Evolutionary conservation across 2,113 vertebrate species (phyloP), one percentile per base, ranked within the genome.

Genomic region (Nycticebus coucang): DNA sequence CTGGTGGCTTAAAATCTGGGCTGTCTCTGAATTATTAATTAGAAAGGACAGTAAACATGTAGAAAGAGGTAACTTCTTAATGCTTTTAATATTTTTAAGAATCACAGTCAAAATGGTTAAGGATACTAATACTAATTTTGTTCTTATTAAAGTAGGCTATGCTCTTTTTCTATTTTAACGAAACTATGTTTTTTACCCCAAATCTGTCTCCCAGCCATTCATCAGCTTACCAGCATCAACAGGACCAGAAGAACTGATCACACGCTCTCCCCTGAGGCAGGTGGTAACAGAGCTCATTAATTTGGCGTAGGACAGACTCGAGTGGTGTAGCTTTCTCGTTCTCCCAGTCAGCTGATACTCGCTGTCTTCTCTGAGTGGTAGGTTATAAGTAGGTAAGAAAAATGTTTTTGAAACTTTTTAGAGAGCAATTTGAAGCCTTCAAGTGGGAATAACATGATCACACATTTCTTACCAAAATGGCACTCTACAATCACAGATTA

Each of bases 281-380:
- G 64, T 60, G 59, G 69, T 66, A 72, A 50, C 41, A 41, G 64
- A 80, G 91, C 91, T 74, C 87, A 89, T 93, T 95, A 92, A 91
- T 45, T 80, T 87, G 86, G 90, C 19, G 75, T 24, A 53, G 66
- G 83, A 83, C 68, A 80, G 75, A 82, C 9, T 87, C 74, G 72
- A 85, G n/a, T 18, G 12, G 57, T 13, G 57, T 26, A 35, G 30
- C 74, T 66, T 93, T 68, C 33, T 66, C 10, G 5, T 84, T 85
- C 41, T 19, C 53, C 75, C n/a, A 64, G 62, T 93, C 83, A 72
- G 57, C 41, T 33, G 64, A 74, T 0, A 3, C 26, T 53, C 59
- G 3, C 45, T 55, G 41, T 90, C 55, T 57, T 85, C 35, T 24
- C 57, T 60, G 60, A 82, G 66, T 15, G 35, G 41, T 64, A 57